Percentiles rank a stretch among this genome's conserved stretches.
These are phyloP conservation scores for Portunus trituberculatus DNA, from an alignment of 1,140 invertebrate species.

Conservation along the genomic window DNA sequence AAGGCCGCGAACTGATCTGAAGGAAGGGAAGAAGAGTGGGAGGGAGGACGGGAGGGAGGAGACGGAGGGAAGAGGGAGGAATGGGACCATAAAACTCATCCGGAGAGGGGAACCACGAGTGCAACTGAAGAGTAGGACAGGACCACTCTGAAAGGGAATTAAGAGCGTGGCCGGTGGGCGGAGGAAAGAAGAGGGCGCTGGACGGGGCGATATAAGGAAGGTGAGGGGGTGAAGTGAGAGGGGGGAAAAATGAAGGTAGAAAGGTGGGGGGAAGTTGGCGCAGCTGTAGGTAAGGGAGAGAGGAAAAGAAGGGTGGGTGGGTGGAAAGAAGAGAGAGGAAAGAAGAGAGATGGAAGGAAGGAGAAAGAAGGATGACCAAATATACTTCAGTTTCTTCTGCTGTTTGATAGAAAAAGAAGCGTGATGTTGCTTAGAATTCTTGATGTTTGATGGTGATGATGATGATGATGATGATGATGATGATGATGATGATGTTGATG, in stretches of 20 bases:
- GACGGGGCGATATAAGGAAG: too few relatives aligned
- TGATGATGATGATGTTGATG: too few relatives aligned
- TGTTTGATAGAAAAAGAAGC: too few relatives aligned
- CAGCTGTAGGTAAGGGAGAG: background rate
- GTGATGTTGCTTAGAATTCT: too few relatives aligned
- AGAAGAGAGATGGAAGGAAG: background rate
- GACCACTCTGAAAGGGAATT: constrained; percentile 12
- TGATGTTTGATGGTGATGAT: too few relatives aligned
- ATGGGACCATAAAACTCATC: background rate
- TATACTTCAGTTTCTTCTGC: background rate
- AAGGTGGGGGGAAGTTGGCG: background rate
- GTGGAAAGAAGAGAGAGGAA: background rate
- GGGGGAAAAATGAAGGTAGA: background rate
- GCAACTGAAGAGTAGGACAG: background rate
- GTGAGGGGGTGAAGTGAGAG: background rate
- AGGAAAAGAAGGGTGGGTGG: background rate
- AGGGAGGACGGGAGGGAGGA: background rate
- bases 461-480: too few relatives aligned
- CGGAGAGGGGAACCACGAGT: background rate
- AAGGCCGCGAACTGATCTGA: background rate
- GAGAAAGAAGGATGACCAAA: background rate
- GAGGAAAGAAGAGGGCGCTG: background rate
- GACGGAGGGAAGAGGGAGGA: background rate
- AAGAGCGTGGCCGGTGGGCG: background rate
- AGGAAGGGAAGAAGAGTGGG: background rate